Evolutionary conservation across 2,888 invertebrate species (phyloP), one percentile per base, ranked within the genome.

Genomic region (Ptycholaimellus sp.): DNA sequence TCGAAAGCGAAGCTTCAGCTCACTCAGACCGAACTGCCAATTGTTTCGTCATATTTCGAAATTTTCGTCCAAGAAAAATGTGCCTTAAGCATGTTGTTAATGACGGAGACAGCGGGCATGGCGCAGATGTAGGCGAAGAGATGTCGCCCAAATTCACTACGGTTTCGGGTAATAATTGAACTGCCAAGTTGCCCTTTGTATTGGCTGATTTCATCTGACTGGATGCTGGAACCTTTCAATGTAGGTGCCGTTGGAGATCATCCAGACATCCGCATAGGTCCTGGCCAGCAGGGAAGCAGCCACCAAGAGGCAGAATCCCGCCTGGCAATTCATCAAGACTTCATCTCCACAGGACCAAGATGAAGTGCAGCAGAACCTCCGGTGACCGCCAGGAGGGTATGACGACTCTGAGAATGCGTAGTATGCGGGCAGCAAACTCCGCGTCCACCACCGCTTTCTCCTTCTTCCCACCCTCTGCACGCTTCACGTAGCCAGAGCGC

Each of bases 221-320:
- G 14, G 21, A 35, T 28, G 29, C 17, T 38, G 45, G 37, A 18
- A 54, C 77, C 78, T 80, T 68, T 93, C 93, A 49, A 93, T 73
- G 38, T 76, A 69, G 2, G 93, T 93, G 11, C 80, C 78, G 58
- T 78, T 81, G 54, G 80, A 76, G 49, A 96, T 96, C 67, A 93
- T 73, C 85, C 87, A 96, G 36, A 96, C 70, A 62, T 96, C 96
- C 55, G 87, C 87, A 47, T 83, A 69, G 0, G 93, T 87, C 47
- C 90, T 69, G 2, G 78, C 73, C 18, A 87, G 69, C 30, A 96
- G 66, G 3, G 82, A 72, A 3, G 65, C 56, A 1, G 87, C 90
- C 32, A 67, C 64, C 22, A 65, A 36, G 2, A 49, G 21, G 33
- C 60, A 42, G 42, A 60, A 63, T 17, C 33, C 25, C 29, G 36